Evolutionary conservation across 2,888 invertebrate genomes (phyloP), one percentile per base, ranked within the genome.

Genomic region (Dastarcus helophoroides): DNA sequence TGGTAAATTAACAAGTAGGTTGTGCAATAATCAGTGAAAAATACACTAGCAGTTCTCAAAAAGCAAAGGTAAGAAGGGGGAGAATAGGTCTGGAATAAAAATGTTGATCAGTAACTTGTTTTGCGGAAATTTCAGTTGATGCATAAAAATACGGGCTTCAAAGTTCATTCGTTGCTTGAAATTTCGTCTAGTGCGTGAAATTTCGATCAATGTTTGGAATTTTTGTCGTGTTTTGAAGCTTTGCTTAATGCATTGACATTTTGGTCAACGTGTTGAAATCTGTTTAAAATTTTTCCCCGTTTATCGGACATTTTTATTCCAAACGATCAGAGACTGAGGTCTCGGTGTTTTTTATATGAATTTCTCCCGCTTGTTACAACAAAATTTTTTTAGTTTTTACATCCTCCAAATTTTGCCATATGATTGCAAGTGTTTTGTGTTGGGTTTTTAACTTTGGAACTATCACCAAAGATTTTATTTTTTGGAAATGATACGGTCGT

Each of bases 41-140:
- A 17, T 17, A 13, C 31, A 35, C 35, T 32, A 25, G 32, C 26
- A 35, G 32, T 28, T 35, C 32, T 35, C 22, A 22, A 25, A 23
- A 35, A 22, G 30, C 31, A 37, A 51, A 62, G 62, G 62, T 62
- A 62, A 59, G 62, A 54, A 53, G 50, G 54, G 60, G 60, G 61
- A 56, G 56, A 53, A 48, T 41, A 51, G 58, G 50, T 47, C 40
- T 43, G 39, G 50, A 54, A 54, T 46, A 51, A 53, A 53, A 52
- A 30, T 3, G 24, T 22, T 28, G 6, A 15, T 29, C n/a, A n/a
- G n/a, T n/a, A n/a, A n/a, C n/a, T n/a, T n/a, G n/a, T n/a, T n/a
- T n/a, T n/a, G n/a, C n/a, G n/a, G n/a, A n/a, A n/a, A n/a, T n/a
- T n/a, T n/a, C n/a, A n/a, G n/a, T n/a, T n/a, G n/a, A n/a, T n/a